Percentiles rank a stretch among this genome's conserved stretches.
These are phyloP conservation scores for Eonycteris spelaea DNA, from an alignment of 2,113 vertebrate species.

Conservation along the genomic window DNA sequence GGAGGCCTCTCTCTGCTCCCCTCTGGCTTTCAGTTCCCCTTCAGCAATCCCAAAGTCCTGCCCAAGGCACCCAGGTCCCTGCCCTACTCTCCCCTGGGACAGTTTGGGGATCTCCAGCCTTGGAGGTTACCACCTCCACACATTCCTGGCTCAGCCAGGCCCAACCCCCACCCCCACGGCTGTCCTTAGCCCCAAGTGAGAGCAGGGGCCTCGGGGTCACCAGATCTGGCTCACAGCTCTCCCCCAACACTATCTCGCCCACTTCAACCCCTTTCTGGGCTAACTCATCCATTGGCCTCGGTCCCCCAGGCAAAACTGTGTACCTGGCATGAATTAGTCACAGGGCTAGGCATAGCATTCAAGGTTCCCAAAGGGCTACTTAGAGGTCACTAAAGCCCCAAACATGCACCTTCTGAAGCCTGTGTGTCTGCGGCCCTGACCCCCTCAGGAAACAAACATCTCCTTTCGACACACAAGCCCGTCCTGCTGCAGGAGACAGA, in stretches of 20 bases:
- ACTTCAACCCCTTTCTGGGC: not conserved
- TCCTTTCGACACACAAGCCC: not conserved
- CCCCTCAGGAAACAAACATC: not conserved
- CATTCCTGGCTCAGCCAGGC: not conserved
- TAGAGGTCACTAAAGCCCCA: not conserved
- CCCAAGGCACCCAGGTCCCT: not conserved
- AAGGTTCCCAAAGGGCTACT: not conserved
- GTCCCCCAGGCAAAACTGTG: not conserved
- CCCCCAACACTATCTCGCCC: not conserved
- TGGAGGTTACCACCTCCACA: not conserved
- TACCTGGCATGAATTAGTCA: not conserved
- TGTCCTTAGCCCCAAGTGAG: not conserved
- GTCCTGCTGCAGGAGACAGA: not conserved
- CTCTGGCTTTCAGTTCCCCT: not conserved
- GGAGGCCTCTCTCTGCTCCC: not conserved
- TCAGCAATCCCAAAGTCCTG: not conserved
- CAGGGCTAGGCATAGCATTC: not conserved
- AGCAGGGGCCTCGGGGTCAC: not conserved
- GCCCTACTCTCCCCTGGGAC: not conserved
- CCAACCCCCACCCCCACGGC: rapidly evolving
- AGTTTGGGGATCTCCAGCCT: not conserved
- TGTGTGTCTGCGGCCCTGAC: not conserved
- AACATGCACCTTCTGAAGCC: not conserved
- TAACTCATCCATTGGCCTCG: not conserved
- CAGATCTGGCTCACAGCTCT: not conserved